Base-by-base conservation (phyloP, 2,113 vertebrate species). In the Xiphias gladius region DNA sequence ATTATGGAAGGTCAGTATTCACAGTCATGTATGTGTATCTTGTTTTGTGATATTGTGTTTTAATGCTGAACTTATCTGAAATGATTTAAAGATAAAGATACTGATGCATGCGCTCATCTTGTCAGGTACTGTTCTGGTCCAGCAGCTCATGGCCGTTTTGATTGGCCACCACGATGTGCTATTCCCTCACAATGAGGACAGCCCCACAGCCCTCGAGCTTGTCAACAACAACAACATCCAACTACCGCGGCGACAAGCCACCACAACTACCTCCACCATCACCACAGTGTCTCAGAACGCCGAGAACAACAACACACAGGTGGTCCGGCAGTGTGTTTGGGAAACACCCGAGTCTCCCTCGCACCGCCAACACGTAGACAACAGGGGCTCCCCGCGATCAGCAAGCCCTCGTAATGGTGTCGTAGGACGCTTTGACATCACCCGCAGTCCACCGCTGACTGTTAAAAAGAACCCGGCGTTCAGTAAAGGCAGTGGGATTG, bases 391-490 rank as follows among this genome's bases (percentile, higher is more conserved):
- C 37, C 96, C 96, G 46, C 96, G 96, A 72, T 94, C 96, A 0
- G 94, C 84, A 1, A 99, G 98, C 80, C 98, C 97, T 1, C 95
- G 95, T 19, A 96, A 95, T 50, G 96, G 96, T 7, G 77, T 97
- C 14, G 19, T 46, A 0, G 95, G 96, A 72, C 96, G 96, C 76
- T 93, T 95, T 0, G 98, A 99, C 66, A 85, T 96, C 46, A 94
- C 95, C 2, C 95, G 97, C 87, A 99, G 98, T 72, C 98, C 98
- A 0, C 97, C 98, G 0, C 93, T 96, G 68, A 96, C 80, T 3
- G 94, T 99, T 17, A 99, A 99, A 84, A 99, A 99, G 93, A 99
- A 99, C 83, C 97, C 97, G 0, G 97, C 98, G 2, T 98, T 98
- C 90, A 97, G 92, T 66, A 99, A 99, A 92, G 98, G 98, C 19